Percentiles rank a stretch among this genome's conserved stretches.
phyloP scores from a whole-genome alignment of 2,113 vertebrate species.

The Entomyzon cyanotis region DNA sequence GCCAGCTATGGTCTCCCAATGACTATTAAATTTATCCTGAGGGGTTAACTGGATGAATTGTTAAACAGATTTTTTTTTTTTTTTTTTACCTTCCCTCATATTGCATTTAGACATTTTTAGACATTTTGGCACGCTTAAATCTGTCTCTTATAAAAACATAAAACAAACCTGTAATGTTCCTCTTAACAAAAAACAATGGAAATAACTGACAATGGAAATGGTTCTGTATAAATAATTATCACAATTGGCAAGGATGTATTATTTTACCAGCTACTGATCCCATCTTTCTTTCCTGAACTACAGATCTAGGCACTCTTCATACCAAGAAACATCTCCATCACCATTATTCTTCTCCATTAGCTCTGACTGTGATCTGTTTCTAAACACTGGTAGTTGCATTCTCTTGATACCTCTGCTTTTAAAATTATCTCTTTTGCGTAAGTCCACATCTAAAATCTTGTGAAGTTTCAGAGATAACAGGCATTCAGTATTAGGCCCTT shows the following conservation, averaged over 20 bases:
- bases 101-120: neutral
- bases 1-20: neutral
- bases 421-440: neutral
- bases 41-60: neutral
- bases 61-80: neutral
- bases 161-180: neutral
- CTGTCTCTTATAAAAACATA: neutral
- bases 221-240: neutral
- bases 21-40: neutral
- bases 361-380: neutral
- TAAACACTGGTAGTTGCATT: neutral
- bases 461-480: neutral
- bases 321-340: neutral
- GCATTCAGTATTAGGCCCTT: neutral
- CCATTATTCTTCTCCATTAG: neutral
- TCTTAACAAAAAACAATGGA: neutral
- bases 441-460: neutral
- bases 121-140: neutral
- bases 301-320: neutral
- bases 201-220: neutral
- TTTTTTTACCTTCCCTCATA: neutral
- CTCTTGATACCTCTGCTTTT: neutral
- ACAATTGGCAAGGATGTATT: neutral
- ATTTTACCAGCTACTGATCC: neutral
- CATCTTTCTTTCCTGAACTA: neutral